Evolutionary conservation across 2,797 vertebrate species (phyloP).

Genomic region (Clarias fuscus): DNA sequence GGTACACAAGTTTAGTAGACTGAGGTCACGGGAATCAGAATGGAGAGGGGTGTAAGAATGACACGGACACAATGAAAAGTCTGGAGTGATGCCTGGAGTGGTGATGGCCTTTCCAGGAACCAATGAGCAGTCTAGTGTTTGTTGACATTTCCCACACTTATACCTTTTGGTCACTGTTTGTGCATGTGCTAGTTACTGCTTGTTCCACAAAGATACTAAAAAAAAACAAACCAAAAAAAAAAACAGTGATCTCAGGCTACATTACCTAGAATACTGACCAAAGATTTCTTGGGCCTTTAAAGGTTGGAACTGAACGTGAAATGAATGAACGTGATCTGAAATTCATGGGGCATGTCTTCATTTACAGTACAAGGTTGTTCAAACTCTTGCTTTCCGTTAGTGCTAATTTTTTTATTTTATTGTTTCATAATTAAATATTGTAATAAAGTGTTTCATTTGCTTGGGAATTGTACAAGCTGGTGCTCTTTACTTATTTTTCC

Average conservation of each 20-base stretch:
- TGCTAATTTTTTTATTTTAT: background rate
- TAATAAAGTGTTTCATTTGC: background rate
- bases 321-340: background rate
- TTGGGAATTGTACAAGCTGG: background rate
- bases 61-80: slow-evolving; percentile 59
- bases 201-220: slow-evolving; percentile 58
- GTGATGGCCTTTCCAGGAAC: slow-evolving; percentile 59
- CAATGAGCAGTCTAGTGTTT: slow-evolving; percentile 56
- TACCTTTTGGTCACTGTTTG: slow-evolving; percentile 48
- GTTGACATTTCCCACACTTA: slow-evolving; percentile 78
- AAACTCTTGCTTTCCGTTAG: background rate
- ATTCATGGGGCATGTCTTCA: background rate
- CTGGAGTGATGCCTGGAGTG: slow-evolving; percentile 52
- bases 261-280: background rate
- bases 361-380: background rate
- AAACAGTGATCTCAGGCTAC: slow-evolving; percentile 17
- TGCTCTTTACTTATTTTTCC: background rate
- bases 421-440: no score
- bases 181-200: slow-evolving; percentile 51
- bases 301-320: background rate
- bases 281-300: background rate
- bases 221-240: background rate
- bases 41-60: slow-evolving; percentile 52
- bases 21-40: slow-evolving; percentile 59
- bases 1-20: slow-evolving; percentile 33